These are phyloP conservation scores for Lacanobia wlatinum DNA, from an alignment of 2,888 invertebrate genomes.

Conservation along the genomic window DNA sequence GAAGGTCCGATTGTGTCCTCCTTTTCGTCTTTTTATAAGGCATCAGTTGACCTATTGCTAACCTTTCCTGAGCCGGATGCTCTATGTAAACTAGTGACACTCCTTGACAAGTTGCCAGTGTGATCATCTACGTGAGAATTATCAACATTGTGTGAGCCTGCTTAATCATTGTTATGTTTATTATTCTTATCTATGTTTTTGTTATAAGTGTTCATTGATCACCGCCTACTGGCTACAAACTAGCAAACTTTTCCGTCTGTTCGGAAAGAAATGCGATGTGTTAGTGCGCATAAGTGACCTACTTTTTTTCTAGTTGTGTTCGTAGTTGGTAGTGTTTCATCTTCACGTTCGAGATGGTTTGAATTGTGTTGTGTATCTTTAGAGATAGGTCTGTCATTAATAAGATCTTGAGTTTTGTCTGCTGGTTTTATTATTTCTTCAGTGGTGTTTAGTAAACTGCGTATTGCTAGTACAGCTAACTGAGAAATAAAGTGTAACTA, in stretches of 20 bases:
- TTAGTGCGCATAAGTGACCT: slow-evolving; percentile 25
- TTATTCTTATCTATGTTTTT: slow-evolving; percentile 36
- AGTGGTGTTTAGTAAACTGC: too few species aligned
- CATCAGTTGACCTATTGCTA: slow-evolving; percentile 50
- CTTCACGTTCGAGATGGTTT: slow-evolving; percentile 27
- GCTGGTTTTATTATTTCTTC: not conserved
- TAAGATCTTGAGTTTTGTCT: not conserved
- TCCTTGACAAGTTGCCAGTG: slow-evolving; percentile 28
- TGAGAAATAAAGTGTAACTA: slow-evolving; percentile 9
- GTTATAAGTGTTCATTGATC: slow-evolving; percentile 22
- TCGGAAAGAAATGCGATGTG: slow-evolving; percentile 28
- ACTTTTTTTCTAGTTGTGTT: slow-evolving; percentile 37
- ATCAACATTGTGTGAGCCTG: slow-evolving; percentile 18
- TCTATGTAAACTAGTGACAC: slow-evolving; percentile 52
- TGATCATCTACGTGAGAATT: slow-evolving; percentile 45
- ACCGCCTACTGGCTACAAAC: not conserved
- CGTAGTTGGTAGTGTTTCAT: slow-evolving; percentile 4
- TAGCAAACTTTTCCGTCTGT: slow-evolving; percentile 5
- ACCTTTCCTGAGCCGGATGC: slow-evolving; percentile 54
- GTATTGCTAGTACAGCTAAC: not conserved
- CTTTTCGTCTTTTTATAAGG: slow-evolving; percentile 30
- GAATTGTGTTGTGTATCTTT: slow-evolving; percentile 3
- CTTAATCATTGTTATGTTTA: slow-evolving; percentile 28
- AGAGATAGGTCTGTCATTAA: not conserved
- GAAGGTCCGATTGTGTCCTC: slow-evolving; percentile 23